A percentile compares a stretch with the other conserved stretches of the same genome.
phyloP scores from a whole-genome alignment of 2,888 invertebrate genomes.

The Neocrepidodera transversa region DNA sequence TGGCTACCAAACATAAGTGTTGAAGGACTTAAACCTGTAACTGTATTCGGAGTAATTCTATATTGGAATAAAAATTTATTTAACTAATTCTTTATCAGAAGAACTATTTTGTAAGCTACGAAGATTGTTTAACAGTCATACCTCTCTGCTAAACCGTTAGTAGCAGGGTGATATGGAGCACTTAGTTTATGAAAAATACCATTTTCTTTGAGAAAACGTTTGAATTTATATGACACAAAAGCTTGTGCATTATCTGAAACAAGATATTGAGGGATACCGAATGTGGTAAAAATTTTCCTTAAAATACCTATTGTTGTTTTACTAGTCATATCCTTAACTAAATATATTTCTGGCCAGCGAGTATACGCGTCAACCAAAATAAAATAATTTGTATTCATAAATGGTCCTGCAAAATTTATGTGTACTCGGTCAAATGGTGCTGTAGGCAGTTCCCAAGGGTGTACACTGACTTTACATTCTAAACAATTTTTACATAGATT shows the following conservation, averaged over 20 bases:
- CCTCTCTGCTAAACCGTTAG: slow-evolving; percentile 41
- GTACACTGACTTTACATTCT: slow-evolving; percentile 38
- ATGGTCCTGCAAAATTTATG: slow-evolving; percentile 26
- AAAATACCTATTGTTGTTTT: neutral
- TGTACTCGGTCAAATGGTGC: slow-evolving; percentile 32
- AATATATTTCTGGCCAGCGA: neutral
- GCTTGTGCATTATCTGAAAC: slow-evolving; percentile 38
- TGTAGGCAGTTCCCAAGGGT: slow-evolving; percentile 53
- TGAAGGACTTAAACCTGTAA: neutral
- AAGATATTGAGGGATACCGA: slow-evolving; percentile 37
- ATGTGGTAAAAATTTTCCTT: slow-evolving; percentile 26
- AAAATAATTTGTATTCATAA: slow-evolving; percentile 7
- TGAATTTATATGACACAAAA: slow-evolving; percentile 39
- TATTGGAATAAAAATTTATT: neutral
- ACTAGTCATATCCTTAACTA: neutral
- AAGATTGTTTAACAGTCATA: slow-evolving; percentile 16
- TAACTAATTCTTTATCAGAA: neutral
- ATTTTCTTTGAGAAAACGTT: slow-evolving; percentile 34
- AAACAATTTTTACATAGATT: slow-evolving; percentile 21
- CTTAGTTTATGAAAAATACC: slow-evolving; percentile 28
- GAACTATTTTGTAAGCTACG: neutral
- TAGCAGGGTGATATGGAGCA: slow-evolving; percentile 37
- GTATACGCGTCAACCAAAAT: neutral
- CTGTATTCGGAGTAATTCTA: neutral
- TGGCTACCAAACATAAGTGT: neutral